phyloP scores from a whole-genome alignment of 1,140 invertebrate species.

The Trissolcus basalis region DNA sequence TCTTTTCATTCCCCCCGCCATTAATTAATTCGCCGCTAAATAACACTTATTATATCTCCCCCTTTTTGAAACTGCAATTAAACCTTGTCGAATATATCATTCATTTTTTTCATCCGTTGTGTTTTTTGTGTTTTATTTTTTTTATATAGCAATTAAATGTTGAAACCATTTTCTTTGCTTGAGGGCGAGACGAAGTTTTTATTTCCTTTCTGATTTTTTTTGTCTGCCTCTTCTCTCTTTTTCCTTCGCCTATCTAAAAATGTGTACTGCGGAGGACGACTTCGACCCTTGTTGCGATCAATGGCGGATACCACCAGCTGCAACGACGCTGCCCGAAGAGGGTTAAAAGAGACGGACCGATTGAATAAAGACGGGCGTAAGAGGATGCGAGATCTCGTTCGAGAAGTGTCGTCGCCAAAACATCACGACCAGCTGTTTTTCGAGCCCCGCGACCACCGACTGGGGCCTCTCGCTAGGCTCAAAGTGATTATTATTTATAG shows the following conservation, averaged over 20 bases:
- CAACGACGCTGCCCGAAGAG: slow-evolving; percentile 22
- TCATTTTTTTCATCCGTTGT: too few relatives aligned
- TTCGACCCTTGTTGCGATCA: slow-evolving; percentile 36
- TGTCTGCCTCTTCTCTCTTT: slow-evolving; percentile 42
- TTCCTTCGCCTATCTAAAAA: slow-evolving; percentile 58
- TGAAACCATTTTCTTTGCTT: neutral
- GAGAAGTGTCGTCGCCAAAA: slow-evolving; percentile 27
- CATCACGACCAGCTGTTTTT: slow-evolving; percentile 43
- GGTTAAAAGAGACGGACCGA: slow-evolving; percentile 36
- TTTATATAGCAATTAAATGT: too few relatives aligned
- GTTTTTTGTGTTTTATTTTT: too few relatives aligned
- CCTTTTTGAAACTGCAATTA: too few relatives aligned
- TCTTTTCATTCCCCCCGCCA: too few relatives aligned
- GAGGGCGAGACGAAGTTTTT: too few relatives aligned
- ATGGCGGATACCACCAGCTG: slow-evolving; percentile 48
- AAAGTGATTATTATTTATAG: slow-evolving; percentile 4
- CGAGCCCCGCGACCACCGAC: slow-evolving; percentile 43
- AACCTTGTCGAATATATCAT: too few relatives aligned
- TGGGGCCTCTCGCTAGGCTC: slow-evolving; percentile 12
- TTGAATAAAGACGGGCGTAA: slow-evolving; percentile 26
- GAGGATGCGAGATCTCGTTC: slow-evolving; percentile 42
- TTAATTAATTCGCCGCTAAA: too few relatives aligned
- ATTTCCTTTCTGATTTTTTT: slow-evolving; percentile 21
- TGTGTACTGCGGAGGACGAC: slow-evolving; percentile 57
- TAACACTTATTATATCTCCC: too few relatives aligned